phyloP scores from a whole-genome alignment of 2,797 vertebrate genomes.

The Brotogeris chrysoptera region DNA sequence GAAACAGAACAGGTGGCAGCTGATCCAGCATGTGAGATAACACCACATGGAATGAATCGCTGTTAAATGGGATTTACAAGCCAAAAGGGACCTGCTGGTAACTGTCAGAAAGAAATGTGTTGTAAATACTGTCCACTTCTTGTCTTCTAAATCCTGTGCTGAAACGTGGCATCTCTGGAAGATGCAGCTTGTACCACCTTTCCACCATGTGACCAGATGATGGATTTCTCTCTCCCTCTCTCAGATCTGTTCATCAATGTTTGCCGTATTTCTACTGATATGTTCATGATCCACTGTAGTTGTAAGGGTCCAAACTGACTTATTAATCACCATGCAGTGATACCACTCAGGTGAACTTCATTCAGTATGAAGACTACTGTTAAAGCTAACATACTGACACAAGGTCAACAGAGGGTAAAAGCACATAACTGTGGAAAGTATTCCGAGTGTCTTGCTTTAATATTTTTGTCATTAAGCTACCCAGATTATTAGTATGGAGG shows the following conservation, averaged over 20 bases:
- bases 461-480: neutral
- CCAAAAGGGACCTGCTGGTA: neutral
- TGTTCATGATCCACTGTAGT: neutral
- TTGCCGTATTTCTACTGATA: neutral
- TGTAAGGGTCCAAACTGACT: neutral
- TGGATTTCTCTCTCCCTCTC: neutral
- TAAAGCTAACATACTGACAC: neutral
- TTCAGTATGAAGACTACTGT: neutral
- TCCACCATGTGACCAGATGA: accelerated
- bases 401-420: neutral
- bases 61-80: neutral
- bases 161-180: neutral
- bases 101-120: neutral
- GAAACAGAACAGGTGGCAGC: neutral
- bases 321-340: neutral
- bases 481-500: neutral
- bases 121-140: neutral
- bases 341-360: neutral
- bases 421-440: neutral
- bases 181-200: neutral
- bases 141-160: neutral
- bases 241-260: neutral
- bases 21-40: neutral
- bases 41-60: neutral
- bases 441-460: neutral